These are phyloP conservation scores for Drosophila equinoxialis DNA, from an alignment of 1,140 invertebrate species.

Conservation along the genomic window DNA sequence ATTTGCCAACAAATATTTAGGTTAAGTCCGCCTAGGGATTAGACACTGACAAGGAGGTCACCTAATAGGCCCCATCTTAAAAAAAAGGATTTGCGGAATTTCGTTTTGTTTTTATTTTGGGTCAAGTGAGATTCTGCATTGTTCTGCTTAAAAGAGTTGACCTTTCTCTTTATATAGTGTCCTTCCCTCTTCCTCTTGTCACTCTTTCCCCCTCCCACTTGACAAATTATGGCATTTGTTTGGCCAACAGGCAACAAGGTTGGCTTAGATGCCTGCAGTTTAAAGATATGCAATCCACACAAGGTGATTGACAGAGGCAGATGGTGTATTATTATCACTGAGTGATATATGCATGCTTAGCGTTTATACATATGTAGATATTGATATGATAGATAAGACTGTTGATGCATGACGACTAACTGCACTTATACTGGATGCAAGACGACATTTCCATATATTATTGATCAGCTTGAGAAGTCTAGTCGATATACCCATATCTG, in stretches of 20 bases:
- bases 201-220: conserved; percentile 20
- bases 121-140: conserved; percentile 39
- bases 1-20: conserved; percentile 54
- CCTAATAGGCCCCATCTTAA: conserved; percentile 31
- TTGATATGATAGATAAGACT: too few relatives aligned
- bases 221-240: conserved; percentile 47
- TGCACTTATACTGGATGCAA: too few relatives aligned
- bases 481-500: too few relatives aligned
- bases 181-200: conserved; percentile 25
- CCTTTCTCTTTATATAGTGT: conserved; percentile 13
- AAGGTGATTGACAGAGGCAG: background rate
- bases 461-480: too few relatives aligned
- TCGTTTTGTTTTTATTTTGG: conserved; percentile 34
- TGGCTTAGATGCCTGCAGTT: conserved; percentile 1
- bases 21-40: conserved; percentile 52
- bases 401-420: too few relatives aligned
- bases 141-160: conserved; percentile 3
- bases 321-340: too few relatives aligned
- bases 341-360: too few relatives aligned
- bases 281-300: background rate
- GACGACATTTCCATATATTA: too few relatives aligned
- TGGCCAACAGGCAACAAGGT: conserved; percentile 11
- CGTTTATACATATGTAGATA: too few relatives aligned
- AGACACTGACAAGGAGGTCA: conserved; percentile 38
- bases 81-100: conserved; percentile 1